Base-by-base conservation (phyloP, 2,113 vertebrate genomes). In the Xyliphius kryptos region DNA sequence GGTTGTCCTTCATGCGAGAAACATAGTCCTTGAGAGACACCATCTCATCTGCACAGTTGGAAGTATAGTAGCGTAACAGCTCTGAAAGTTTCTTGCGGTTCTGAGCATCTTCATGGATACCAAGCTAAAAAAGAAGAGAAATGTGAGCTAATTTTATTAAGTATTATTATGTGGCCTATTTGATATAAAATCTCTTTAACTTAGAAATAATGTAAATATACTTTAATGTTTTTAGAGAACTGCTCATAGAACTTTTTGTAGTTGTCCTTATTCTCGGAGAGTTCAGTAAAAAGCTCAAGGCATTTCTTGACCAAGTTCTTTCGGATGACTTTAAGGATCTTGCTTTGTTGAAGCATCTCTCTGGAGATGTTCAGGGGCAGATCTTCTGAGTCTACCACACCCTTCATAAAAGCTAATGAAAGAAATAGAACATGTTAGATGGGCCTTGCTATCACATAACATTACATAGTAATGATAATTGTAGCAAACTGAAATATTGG, bases 251-350 rank as follows among this genome's bases (percentile, higher is more conserved):
- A 91, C 53, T 98, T 99, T 8, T 97, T 98, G 78, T 97, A 97
- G 76, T 99, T 99, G 66, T 99, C 96, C 73, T 92, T 97, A 78
- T 98, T 94, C 63, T 99, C 96, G 0, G 92, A 68, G 19, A 99
- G 61, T 58, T 98, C 95, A 0, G 87, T 86, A 77, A 99, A 99
- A 1, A 99, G 90, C 9, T 98, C 96, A 16, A 98, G 50, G 66
- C 94, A 97, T 73, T 98, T 98, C 80, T 99, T 99, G 43, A 99
- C 95, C 71, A 98, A 79, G 69, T 98, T 98, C 81, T 98, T 98
- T 50, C 95, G 81, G 61, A 98, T 98, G 4, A 98, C 96, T 51
- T 99, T 98, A 67, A 99, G 76, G 69, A 98, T 97, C 74, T 99
- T 99, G 83, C 96, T 99, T 59, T 99, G 96, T 61, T 99, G 96